phyloP scores from a whole-genome alignment of 2,888 invertebrate genomes.

The Lepidocyrtoides sp. region DNA sequence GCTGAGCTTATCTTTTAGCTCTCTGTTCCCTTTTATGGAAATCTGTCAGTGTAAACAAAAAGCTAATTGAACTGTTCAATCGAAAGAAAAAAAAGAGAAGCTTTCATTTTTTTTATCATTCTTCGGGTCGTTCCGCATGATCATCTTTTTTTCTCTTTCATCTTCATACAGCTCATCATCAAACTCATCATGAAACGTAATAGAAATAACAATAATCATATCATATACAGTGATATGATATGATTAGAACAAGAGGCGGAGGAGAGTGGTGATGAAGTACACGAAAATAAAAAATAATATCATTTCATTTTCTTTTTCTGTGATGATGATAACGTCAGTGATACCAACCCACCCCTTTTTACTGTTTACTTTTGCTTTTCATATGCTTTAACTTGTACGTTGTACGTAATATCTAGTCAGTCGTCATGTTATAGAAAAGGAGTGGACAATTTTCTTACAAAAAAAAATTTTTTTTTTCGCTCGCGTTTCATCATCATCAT shows the following conservation, averaged over 20 bases:
- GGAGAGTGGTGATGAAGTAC: conserved; percentile 46
- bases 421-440: no score
- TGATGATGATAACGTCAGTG: no score
- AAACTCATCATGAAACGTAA: conserved; percentile 30
- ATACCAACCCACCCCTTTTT: not conserved
- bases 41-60: conserved; percentile 67
- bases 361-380: conserved; percentile 42
- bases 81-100: not conserved
- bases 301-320: conserved; percentile 14
- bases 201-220: conserved; percentile 64
- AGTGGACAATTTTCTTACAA: no score
- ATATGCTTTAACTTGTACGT: no score
- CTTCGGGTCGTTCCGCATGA: not conserved
- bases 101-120: not conserved
- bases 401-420: no score
- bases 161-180: conserved; percentile 41
- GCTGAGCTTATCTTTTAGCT: no score
- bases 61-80: conserved; percentile 27
- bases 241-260: conserved; percentile 40
- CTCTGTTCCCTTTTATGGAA: conserved; percentile 43
- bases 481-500: not conserved
- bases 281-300: conserved; percentile 29
- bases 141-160: conserved; percentile 6
- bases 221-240: conserved; percentile 48
- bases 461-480: no score